Conservation (phyloP, 2,797 vertebrate genomes). For the Clarias pachynema region DNA sequence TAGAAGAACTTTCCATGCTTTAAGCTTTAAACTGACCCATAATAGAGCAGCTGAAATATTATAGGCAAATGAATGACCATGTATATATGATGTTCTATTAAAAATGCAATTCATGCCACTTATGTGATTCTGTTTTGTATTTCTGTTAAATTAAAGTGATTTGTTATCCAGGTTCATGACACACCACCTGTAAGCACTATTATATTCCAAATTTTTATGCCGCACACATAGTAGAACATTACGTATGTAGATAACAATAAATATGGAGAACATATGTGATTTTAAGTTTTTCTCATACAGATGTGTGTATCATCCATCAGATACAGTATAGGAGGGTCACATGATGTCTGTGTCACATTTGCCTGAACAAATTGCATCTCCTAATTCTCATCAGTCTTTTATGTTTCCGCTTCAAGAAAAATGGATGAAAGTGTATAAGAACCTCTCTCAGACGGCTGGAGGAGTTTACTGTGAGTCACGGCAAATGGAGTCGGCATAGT, state of each 20-base stretch:
- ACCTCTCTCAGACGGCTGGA: constrained; percentile 50
- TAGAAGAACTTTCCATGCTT: constrained; percentile 69
- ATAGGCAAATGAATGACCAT: constrained; percentile 82
- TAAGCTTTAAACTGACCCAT: constrained; percentile 75
- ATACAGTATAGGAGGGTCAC: neutral
- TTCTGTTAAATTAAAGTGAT: constrained; percentile 26
- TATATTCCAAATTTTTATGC: neutral
- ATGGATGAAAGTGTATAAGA: constrained; percentile 24
- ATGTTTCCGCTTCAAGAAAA: neutral
- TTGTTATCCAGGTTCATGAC: neutral
- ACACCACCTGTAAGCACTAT: neutral
- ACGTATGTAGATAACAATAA: too few relatives aligned
- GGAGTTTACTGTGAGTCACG: constrained; percentile 62
- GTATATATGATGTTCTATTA: constrained; percentile 85
- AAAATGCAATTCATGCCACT: constrained; percentile 80
- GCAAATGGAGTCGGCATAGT: constrained; percentile 65
- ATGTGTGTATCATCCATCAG: neutral
- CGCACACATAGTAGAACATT: neutral
- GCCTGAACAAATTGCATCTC: constrained; percentile 1
- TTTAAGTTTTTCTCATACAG: neutral
- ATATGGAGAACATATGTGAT: neutral
- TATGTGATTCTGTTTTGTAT: constrained; percentile 63
- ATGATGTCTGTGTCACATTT: neutral
- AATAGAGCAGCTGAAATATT: constrained; percentile 74
- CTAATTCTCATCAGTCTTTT: neutral